phyloP scores from a whole-genome alignment of 2,113 vertebrate species.

The Fregata magnificens region DNA sequence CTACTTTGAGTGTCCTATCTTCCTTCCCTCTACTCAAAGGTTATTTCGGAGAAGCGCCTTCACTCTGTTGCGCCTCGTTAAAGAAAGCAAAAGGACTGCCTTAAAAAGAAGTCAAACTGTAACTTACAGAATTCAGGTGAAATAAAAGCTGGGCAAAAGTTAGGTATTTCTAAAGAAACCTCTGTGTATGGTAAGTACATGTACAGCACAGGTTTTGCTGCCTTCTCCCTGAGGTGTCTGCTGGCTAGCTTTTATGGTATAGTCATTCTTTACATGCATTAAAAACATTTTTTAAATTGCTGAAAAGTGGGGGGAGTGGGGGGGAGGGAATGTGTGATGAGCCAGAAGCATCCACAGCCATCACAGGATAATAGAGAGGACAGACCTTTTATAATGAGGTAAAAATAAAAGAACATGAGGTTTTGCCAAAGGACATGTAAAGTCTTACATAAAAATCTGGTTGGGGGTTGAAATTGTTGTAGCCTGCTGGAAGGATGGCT shows the following conservation, averaged over 20 bases:
- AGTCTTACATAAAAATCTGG: not conserved
- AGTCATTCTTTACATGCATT: not conserved
- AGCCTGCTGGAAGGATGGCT: not conserved
- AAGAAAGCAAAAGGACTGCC: not conserved
- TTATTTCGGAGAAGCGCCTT: not conserved
- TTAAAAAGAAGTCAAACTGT: not conserved
- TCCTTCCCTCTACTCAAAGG: not conserved
- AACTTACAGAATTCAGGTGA: not conserved
- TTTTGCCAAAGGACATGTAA: not conserved
- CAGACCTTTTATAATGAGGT: not conserved
- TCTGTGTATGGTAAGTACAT: not conserved
- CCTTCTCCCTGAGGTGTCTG: not conserved
- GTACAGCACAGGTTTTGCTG: not conserved
- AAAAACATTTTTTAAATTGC: not conserved
- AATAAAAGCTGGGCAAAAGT: not conserved
- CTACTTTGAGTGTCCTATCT: not conserved
- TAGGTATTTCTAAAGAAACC: not conserved
- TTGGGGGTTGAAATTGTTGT: not conserved
- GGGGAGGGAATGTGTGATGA: not conserved
- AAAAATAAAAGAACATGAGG: not conserved
- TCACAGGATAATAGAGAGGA: not conserved
- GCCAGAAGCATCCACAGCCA: not conserved
- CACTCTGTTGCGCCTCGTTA: not conserved
- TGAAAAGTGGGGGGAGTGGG: not conserved
- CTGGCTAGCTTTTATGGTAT: not conserved